Percentiles rank a stretch among this genome's conserved stretches.
phyloP scores from a whole-genome alignment of 2,888 invertebrate species.

The Steromphala cineraria region DNA sequence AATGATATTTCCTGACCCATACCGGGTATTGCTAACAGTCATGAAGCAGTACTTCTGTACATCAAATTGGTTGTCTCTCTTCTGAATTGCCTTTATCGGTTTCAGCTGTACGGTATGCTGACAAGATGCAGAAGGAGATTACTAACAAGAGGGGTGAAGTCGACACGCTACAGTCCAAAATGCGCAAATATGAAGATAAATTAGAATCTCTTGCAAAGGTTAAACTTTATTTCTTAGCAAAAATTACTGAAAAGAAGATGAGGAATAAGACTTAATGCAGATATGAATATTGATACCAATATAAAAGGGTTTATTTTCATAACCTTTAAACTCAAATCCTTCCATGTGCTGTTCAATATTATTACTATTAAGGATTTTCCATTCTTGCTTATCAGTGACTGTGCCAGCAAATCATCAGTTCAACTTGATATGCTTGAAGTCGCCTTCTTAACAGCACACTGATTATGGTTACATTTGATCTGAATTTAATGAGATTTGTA shows the following conservation, averaged over 20 bases:
- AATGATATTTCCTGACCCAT: too few relatives aligned
- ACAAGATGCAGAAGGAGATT: conserved; percentile 72
- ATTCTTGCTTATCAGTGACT: too few relatives aligned
- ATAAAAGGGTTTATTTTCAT: too few relatives aligned
- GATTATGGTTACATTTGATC: background rate
- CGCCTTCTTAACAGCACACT: too few relatives aligned
- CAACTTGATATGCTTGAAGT: too few relatives aligned
- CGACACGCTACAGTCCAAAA: conserved; percentile 64
- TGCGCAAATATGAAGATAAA: conserved; percentile 68
- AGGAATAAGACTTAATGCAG: background rate
- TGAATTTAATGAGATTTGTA: too few relatives aligned
- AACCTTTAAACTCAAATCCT: too few relatives aligned
- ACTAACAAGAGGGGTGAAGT: conserved; percentile 70
- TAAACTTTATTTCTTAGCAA: background rate
- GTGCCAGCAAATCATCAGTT: too few relatives aligned
- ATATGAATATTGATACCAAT: background rate
- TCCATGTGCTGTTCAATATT: too few relatives aligned
- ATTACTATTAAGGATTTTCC: too few relatives aligned
- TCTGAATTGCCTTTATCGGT: too few relatives aligned
- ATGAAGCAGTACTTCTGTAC: background rate
- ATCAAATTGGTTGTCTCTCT: background rate
- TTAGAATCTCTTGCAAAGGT: conserved; percentile 67
- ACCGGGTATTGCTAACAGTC: background rate
- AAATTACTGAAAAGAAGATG: background rate
- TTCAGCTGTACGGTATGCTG: conserved; percentile 69